These are phyloP conservation scores for sheep (Ovis aries) DNA, from an alignment of 2,113 vertebrate species.

Conservation along the genomic window ARS-UI_Ramb_v3.0 NC_056074.1:10211001-10211500, in stretches of 20 bases:
- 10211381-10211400: background rate
- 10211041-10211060: background rate
- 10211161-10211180: background rate
- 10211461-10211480: background rate
- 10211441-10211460: background rate
- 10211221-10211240: background rate
- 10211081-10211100: background rate
- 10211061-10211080: background rate
- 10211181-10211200: background rate
- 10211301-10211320: background rate
- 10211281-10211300: background rate
- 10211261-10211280: background rate
- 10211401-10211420: background rate
- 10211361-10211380: background rate
- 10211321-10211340: background rate
- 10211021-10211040: background rate
- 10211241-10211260: background rate
- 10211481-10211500: background rate
- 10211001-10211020: background rate
- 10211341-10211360: background rate
- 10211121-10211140: background rate
- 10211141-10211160: background rate
- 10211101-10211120: background rate
- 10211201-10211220: background rate
- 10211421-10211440: background rate